Conservation (phyloP, 2,888 invertebrate species). For the Siphlonurus alternatus region DNA sequence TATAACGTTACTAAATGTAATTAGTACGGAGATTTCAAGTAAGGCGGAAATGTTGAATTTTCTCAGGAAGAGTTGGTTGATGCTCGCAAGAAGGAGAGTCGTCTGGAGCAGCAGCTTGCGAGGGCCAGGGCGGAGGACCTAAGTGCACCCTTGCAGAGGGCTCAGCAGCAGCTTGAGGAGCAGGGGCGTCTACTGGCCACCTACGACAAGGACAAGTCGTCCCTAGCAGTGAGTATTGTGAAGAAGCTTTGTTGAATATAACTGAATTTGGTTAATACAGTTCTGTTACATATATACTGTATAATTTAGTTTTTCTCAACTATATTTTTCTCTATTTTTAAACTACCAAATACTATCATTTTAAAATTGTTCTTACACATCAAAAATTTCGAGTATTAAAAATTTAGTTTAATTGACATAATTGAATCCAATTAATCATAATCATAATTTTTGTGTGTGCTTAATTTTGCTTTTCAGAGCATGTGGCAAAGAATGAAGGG, state of each 20-base stretch:
- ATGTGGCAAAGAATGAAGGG: slow-evolving; percentile 24
- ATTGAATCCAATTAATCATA: too few relatives aligned
- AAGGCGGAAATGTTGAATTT: too few relatives aligned
- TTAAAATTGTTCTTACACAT: too few relatives aligned
- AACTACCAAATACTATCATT: too few relatives aligned
- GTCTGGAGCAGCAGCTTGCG: slow-evolving; percentile 46
- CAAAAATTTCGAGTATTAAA: too few relatives aligned
- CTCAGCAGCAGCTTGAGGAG: slow-evolving; percentile 51
- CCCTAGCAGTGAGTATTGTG: slow-evolving; percentile 36
- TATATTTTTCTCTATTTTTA: too few relatives aligned
- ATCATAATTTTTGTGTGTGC: too few relatives aligned
- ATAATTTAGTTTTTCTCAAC: not conserved
- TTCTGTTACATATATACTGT: too few relatives aligned
- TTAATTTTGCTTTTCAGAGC: slow-evolving; percentile 35
- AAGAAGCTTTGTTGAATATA: not conserved
- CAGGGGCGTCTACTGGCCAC: slow-evolving; percentile 60
- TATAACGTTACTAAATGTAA: too few relatives aligned
- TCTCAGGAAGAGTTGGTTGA: slow-evolving; percentile 62
- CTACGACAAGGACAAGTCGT: slow-evolving; percentile 70
- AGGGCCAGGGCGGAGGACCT: slow-evolving; percentile 58
- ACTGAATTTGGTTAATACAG: too few relatives aligned
- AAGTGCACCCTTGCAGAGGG: slow-evolving; percentile 51
- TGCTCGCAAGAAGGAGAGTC: slow-evolving; percentile 18
- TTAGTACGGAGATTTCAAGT: too few relatives aligned
- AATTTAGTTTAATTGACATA: too few relatives aligned